Base-by-base conservation (phyloP, 30 jellyfish, hydroid and myxozoan genomes). In the Pelagia noctiluca region DNA sequence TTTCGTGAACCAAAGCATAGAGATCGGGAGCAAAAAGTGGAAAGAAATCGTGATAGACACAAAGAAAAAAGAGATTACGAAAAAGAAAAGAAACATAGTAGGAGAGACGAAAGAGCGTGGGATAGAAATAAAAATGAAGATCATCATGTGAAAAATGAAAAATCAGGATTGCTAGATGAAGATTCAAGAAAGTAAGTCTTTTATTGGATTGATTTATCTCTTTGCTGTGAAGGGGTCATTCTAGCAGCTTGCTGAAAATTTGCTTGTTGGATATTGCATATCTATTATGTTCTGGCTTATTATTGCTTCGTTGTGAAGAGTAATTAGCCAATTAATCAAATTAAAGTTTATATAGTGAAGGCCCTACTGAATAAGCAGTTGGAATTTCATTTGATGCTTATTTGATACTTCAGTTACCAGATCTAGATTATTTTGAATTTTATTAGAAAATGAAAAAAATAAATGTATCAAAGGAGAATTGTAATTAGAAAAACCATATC, bases 111-210 rank as follows among this genome's bases (percentile, higher is more conserved):
- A 76, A 50, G 79, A 28, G 63, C 38, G 16, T 72, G 85, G 85
- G 85, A 72, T 72, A 72, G 67, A 72, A 61, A 75, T 21, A 72
- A 42, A 72, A 11, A 26, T 36, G 75, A 61, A 16, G 1, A 24
- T 35, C 61, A 47, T 18, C 50, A 49, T 35, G 71, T 21, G 0
- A 12, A n/a, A n/a, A 8, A 52, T 52, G 57, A 42, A 42, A 42
- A 16, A 42, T 16, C 8, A 42, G 57, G 57, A 42, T 8, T 42
- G 0, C 74, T 49, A 24, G 61, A n/a, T 24, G 46, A 34, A 47
- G 18, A 33, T 24, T 23, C 72, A 74, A 74, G 83, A 71, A n/a
- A 71, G 83, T 36, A 71, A 71, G 83, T 71, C 16, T 13, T 66
- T n/a, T 66, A n/a, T n/a, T n/a, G n/a, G n/a, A n/a, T 5, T 1